Evolutionary conservation across 1,140 invertebrate species (phyloP), one percentile per base, ranked within the genome.

Genomic region (Meloidogyne exigua): DNA sequence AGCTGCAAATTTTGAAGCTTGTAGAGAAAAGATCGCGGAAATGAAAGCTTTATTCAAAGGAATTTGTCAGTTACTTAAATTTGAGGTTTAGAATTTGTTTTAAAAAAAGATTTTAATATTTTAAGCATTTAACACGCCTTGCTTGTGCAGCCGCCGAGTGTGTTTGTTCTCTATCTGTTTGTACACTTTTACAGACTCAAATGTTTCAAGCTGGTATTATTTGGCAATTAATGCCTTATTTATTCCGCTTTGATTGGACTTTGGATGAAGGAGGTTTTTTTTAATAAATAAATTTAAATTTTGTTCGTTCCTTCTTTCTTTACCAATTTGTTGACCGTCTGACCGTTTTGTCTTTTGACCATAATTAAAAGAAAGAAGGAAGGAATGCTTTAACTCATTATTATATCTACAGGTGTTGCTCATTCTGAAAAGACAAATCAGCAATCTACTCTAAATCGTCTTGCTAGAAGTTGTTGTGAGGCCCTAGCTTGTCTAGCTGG

Each of bases 231-330:
- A 88, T 99, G 68, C 90, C 93, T 0, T 93, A 93, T 82, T 18
- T 95, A 85, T 96, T 99, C 88, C 92, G 92, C 65, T 99, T 98
- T 87, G 97, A 99, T 89, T 99, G 93, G 88, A 99, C 97, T 0
- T 89, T 99, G 75, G 94, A 97, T 75, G 96, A 99, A 89, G 94
- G 95, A 73, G 96, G 76, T 95, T 72, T 64, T 36, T 66, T 49
- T 26, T 18, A 62, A 42, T 15, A 32, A 32, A 32, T 32, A 32
- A 32, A 32, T 32, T 32, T 32, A 32, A 32, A 32, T 32, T 21
- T 26, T 42, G 13, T 42, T 12, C 11, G 3, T 42, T 2, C 1
- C 13, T 42, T 12, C 3, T 42, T 42, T 42, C 18, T 15, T n/a
- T n/a, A n/a, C n/a, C n/a, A n/a, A n/a, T 57, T 18, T 7, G 62